phyloP scores from a whole-genome alignment of 2,888 invertebrate genomes.

The Kuschelorhynchus macadamiae region DNA sequence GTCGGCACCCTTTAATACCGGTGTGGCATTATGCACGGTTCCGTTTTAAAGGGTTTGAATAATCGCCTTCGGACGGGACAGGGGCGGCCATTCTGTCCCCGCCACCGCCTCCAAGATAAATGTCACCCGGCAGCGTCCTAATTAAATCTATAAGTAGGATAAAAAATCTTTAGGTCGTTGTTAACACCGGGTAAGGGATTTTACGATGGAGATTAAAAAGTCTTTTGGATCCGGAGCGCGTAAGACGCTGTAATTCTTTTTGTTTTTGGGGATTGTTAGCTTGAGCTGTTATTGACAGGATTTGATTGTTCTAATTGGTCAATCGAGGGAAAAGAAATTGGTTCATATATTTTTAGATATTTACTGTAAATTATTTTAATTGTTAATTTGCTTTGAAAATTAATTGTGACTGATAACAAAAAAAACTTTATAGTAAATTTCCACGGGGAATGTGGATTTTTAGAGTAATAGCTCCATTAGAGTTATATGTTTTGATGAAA shows the following conservation, averaged over 20 bases:
- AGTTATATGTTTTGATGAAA: no score
- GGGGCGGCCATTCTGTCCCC: slow-evolving; percentile 55
- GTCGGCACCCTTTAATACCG: slow-evolving; percentile 63
- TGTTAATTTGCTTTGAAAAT: not conserved
- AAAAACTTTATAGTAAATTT: no score
- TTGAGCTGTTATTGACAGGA: no score
- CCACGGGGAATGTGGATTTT: no score
- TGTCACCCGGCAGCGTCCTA: slow-evolving; percentile 65
- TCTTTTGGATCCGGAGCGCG: slow-evolving; percentile 19
- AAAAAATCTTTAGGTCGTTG: slow-evolving; percentile 43
- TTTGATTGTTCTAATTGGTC: no score
- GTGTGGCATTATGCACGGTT: slow-evolving; percentile 67
- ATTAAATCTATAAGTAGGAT: slow-evolving; percentile 54
- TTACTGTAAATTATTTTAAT: no score
- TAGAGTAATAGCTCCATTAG: no score
- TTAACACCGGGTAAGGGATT: slow-evolving; percentile 39
- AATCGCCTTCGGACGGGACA: slow-evolving; percentile 61
- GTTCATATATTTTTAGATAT: no score
- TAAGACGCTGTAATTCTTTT: slow-evolving; percentile 19
- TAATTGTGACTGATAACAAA: no score
- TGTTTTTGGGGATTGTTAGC: no score
- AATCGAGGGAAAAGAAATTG: no score
- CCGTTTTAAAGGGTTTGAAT: slow-evolving; percentile 68
- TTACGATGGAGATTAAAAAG: slow-evolving; percentile 31
- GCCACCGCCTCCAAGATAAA: slow-evolving; percentile 68